Evolutionary conservation across 2,888 invertebrate genomes (phyloP).

Genomic region (Nomada fucata): DNA sequence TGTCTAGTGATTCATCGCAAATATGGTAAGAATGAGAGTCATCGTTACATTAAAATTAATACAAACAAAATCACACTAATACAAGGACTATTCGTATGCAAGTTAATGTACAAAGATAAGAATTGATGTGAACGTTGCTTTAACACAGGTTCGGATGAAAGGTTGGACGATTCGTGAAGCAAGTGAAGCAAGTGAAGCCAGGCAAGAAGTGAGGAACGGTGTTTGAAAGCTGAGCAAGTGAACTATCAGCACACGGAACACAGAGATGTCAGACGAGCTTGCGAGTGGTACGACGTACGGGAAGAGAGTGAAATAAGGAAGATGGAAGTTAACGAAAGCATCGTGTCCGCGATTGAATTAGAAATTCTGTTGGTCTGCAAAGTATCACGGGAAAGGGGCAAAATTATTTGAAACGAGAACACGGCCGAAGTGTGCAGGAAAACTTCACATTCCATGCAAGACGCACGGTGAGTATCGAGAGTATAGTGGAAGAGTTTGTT

Average conservation of each 20-base stretch:
- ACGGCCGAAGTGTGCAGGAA: slow-evolving; percentile 54
- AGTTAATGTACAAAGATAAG: slow-evolving; percentile 34
- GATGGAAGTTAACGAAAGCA: slow-evolving; percentile 57
- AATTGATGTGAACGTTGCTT: slow-evolving; percentile 13
- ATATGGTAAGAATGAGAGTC: too few relatives aligned
- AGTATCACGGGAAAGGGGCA: slow-evolving; percentile 56
- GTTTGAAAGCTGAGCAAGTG: too few relatives aligned
- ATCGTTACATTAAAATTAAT: too few relatives aligned
- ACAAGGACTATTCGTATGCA: too few relatives aligned
- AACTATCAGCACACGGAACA: too few relatives aligned
- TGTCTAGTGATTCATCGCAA: too few relatives aligned
- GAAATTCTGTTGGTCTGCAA: slow-evolving; percentile 44
- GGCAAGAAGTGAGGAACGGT: neutral
- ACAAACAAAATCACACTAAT: too few relatives aligned
- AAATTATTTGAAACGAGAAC: slow-evolving; percentile 60
- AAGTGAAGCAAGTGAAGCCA: neutral
- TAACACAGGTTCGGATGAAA: neutral
- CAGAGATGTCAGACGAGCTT: too few relatives aligned
- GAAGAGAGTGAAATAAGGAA: too few relatives aligned
- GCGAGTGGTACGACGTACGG: neutral
- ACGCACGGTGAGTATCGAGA: slow-evolving; percentile 58
- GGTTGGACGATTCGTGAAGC: neutral
- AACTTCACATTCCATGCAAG: slow-evolving; percentile 65
- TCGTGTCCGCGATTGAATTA: slow-evolving; percentile 62
- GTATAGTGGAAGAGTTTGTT: slow-evolving; percentile 33